These are phyloP conservation scores for Leptinotarsa defecta DNA, from an alignment of 1,140 invertebrate species.

Conservation along the genomic window DNA sequence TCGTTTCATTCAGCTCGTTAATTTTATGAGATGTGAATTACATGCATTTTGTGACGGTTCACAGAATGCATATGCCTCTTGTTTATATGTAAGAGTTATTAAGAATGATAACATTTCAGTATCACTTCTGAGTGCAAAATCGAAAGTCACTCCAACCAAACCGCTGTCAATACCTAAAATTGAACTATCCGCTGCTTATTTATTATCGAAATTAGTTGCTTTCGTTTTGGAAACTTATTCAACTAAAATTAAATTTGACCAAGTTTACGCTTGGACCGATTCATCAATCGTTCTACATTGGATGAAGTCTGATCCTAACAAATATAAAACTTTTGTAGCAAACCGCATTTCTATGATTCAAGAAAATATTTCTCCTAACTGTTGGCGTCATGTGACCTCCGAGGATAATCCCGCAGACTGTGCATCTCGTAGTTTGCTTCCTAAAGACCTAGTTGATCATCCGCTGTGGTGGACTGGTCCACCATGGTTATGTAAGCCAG, in stretches of 20 bases:
- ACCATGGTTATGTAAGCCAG: slow-evolving; percentile 12
- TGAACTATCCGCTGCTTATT: slow-evolving; percentile 36
- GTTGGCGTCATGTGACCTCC: slow-evolving; percentile 49
- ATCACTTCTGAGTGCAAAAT: slow-evolving; percentile 44
- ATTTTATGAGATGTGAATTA: slow-evolving; percentile 12
- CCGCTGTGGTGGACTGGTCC: slow-evolving; percentile 21
- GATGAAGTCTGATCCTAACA: slow-evolving; percentile 30
- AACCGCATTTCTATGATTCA: slow-evolving; percentile 46
- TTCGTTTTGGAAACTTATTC: slow-evolving; percentile 10
- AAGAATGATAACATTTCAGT: slow-evolving; percentile 23
- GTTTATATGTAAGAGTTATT: slow-evolving; percentile 43
- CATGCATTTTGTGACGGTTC: slow-evolving; percentile 52
- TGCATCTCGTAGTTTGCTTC: slow-evolving; percentile 44
- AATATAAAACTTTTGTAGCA: slow-evolving; percentile 26
- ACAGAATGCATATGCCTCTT: slow-evolving; percentile 44
- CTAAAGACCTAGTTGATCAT: slow-evolving; percentile 9
- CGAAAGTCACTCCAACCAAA: slow-evolving; percentile 44
- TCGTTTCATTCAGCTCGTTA: not conserved
- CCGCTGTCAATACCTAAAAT: slow-evolving; percentile 43
- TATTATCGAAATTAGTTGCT: slow-evolving; percentile 33
- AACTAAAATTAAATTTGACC: slow-evolving; percentile 6
- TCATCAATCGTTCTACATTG: slow-evolving; percentile 53
- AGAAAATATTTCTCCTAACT: slow-evolving; percentile 22
- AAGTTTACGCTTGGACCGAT: slow-evolving; percentile 53
- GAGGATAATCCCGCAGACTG: slow-evolving; percentile 51